Base-by-base conservation (phyloP, 2,797 vertebrate genomes). In the Ctenochaetus hawaiiensis region DNA sequence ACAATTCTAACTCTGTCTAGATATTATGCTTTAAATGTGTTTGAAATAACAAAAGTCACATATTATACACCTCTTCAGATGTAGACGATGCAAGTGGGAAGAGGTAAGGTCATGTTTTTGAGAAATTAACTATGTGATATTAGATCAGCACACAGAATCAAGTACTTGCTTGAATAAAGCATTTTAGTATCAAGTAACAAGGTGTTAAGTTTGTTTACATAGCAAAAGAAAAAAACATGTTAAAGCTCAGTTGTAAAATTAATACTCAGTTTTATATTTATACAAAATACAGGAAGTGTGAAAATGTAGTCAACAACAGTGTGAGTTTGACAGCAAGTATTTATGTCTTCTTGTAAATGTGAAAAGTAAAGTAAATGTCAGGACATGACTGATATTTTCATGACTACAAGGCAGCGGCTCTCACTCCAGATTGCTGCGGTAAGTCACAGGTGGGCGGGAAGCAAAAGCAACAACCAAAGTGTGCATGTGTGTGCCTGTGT, bases 281-380 rank as follows among this genome's bases (percentile, higher is more conserved):
- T 58, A 34, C 6, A 34, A 34, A 34, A 34, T 34, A 3, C 18
- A 43, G 51, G 45, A 13, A 0, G 2, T 43, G 30, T 26, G 22
- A 22, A 10, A 30, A 8, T 8, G 43, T 13, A 12, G 39, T 57
- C 51, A 51, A 69, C 30, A 75, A 43, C 0, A 17, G 22, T 65
- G 43, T 65, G 59, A 57, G 48, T 76, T 47, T 80, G 61, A 81
- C 62, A 77, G 77, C 20, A 75, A 45, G 51, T 30, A 68, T 70
- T 66, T 62, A 11, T 72, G 17, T 39, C 30, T 47, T 16, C 52
- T 43, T 70, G 23, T 68, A 71, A 48, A 65, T 59, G 34, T 22
- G 0, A 62, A 77, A 68, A 75, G 37, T 69, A 37, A 83, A 77
- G 77, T 53, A 82, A 83, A 86, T 75, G 66, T 82, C 85, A 81